These are phyloP conservation scores for Microcebus griseorufus DNA, from an alignment of 2,113 vertebrate genomes.

Conservation along the genomic window DNA sequence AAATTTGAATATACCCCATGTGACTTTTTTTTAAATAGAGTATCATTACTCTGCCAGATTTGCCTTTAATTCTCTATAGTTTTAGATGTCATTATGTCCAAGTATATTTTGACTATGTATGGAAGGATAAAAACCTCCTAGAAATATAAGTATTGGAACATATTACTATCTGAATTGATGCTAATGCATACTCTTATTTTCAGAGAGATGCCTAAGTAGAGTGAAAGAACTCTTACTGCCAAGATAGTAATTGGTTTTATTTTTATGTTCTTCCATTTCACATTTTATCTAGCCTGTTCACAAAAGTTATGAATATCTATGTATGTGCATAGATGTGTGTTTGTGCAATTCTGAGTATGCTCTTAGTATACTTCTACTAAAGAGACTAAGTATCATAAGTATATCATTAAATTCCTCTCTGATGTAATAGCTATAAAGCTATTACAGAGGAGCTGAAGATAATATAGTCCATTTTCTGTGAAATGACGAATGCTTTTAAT, in stretches of 20 bases:
- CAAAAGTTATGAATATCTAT: conserved; percentile 30
- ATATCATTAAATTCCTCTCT: conserved; percentile 38
- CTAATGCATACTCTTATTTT: conserved; percentile 45
- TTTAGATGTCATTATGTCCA: conserved; percentile 11
- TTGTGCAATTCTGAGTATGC: conserved; percentile 26
- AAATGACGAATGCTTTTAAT: conserved; percentile 1
- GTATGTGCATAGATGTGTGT: background rate
- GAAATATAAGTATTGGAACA: conserved; percentile 2
- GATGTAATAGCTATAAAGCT: conserved; percentile 16
- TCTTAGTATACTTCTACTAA: conserved; percentile 17
- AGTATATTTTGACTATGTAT: conserved; percentile 22
- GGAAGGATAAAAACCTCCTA: background rate
- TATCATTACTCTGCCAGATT: background rate
- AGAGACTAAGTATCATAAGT: background rate
- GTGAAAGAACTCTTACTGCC: conserved; percentile 12
- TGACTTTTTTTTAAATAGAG: background rate
- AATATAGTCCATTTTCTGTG: background rate
- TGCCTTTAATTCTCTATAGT: conserved; percentile 38
- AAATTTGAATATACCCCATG: background rate
- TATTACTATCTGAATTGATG: conserved; percentile 24
- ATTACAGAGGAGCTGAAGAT: background rate
- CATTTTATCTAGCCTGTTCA: conserved; percentile 43
- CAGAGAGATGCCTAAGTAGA: conserved; percentile 32
- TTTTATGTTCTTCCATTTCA: conserved; percentile 41
- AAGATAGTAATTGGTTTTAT: conserved; percentile 52